Conservation (phyloP, 2,113 vertebrate genomes). For the Rousettus leschenaultii region DNA sequence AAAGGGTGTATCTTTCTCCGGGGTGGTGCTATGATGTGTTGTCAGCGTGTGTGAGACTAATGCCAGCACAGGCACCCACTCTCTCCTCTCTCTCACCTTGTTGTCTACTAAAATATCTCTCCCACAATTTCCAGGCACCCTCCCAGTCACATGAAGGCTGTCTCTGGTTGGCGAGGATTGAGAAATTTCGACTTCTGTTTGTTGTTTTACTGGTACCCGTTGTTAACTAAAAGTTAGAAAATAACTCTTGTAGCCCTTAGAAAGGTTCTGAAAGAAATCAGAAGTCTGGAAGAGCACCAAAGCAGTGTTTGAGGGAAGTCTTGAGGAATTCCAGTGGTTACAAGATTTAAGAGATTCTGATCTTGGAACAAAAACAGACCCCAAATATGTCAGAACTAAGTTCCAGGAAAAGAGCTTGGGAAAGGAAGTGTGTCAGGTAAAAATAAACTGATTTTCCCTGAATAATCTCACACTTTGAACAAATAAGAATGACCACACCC, state of each 20-base stretch:
- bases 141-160: neutral
- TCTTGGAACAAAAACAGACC: neutral
- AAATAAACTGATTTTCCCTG: constrained; percentile 1
- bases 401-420: neutral
- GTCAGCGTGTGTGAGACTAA: neutral
- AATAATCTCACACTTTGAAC: neutral
- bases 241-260: neutral
- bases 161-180: neutral
- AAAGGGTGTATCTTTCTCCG: neutral
- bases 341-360: neutral
- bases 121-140: neutral
- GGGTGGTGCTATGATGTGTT: neutral
- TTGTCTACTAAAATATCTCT: neutral
- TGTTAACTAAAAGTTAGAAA: neutral
- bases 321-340: neutral
- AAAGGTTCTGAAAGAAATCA: neutral
- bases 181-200: neutral
- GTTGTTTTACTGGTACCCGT: constrained; percentile 23
- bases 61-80: neutral
- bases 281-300: neutral
- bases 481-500: neutral
- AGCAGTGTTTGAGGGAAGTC: neutral
- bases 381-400: neutral
- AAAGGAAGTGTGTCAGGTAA: constrained; percentile 16
- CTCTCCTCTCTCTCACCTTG: neutral